Evolutionary conservation across 2,888 invertebrate species (phyloP), one percentile per base, ranked within the genome.

Genomic region (Drosophila quinaria): DNA sequence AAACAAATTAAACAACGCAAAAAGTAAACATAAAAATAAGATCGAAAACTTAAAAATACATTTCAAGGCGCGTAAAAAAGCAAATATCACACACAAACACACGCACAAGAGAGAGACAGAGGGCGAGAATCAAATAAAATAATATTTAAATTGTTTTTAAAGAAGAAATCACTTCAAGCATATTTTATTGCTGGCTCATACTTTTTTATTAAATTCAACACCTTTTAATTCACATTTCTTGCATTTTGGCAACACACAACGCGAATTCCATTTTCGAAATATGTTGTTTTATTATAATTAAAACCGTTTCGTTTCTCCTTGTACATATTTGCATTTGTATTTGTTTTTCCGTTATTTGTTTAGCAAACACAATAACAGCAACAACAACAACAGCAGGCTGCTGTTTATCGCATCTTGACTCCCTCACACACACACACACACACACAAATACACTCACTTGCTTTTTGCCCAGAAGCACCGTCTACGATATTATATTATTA

Each of bases 21-120:
- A 88, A 84, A 83, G 84, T 86, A 84, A 84, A 84, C 89, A 83
- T 81, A 82, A 77, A 71, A 83, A 79, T 81, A 71, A 75, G 78
- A 87, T 79, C 81, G 68, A 66, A 86, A 87, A 84, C 84, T 89
- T 89, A 89, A 89, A 89, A 89, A 89, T 89, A 89, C 64, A 81
- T 89, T 89, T 84, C 89, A 89, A 84, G 89, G 84, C 89, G 83
- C 71, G 71, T 70, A 87, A 81, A 81, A 78, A 81, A 67, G 69
- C 59, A 49, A 41, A 75, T 61, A 64, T 55, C 74, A 66, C 71
- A 74, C 13, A 51, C 33, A 59, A 54, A 31, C 42, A 35, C 42
- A 46, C 66, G 52, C 51, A 63, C 33, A 19, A n/a, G 19, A 35
- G 15, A 25, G 46, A 51, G 29, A 33, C 39, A 11, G n/a, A 37